phyloP scores from a whole-genome alignment of 1,140 invertebrate species.

The Aethina tumida region DNA sequence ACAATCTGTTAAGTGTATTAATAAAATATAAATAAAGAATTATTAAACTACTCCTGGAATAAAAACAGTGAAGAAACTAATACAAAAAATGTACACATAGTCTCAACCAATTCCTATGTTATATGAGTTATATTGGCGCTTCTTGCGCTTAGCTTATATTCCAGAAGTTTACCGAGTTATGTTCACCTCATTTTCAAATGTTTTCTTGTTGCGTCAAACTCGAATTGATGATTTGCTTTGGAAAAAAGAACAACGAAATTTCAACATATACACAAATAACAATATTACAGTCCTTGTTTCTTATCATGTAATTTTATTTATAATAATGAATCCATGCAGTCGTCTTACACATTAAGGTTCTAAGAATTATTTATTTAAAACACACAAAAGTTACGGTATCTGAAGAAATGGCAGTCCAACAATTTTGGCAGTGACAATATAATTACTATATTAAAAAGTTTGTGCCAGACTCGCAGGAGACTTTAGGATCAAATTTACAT shows the following conservation, averaged over 20 bases:
- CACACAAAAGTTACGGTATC: constrained; percentile 22
- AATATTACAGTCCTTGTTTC: constrained; percentile 21
- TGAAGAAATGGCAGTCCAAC: constrained; percentile 31
- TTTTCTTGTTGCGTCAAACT: too few species aligned
- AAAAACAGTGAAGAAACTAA: too few species aligned
- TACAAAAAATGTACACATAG: too few species aligned
- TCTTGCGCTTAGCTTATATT: too few species aligned
- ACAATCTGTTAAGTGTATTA: background rate
- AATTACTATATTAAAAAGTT: constrained; percentile 8
- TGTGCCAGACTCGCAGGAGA: constrained; percentile 8
- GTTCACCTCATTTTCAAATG: too few species aligned
- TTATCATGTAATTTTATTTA: constrained; percentile 9
- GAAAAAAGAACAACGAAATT: constrained; percentile 12
- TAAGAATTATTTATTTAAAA: constrained; percentile 12
- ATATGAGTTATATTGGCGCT: too few species aligned
- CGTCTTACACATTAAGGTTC: constrained; percentile 15
- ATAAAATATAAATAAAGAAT: too few species aligned
- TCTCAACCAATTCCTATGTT: too few species aligned
- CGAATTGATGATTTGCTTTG: constrained; percentile 2
- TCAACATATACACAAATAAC: constrained; percentile 14
- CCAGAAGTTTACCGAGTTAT: too few species aligned
- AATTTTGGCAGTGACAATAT: constrained; percentile 32
- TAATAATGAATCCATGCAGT: constrained; percentile 24
- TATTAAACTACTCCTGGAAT: too few species aligned
- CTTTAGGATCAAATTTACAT: too few species aligned